Conservation (phyloP, 2,113 vertebrate species). For the Pagrus major region DNA sequence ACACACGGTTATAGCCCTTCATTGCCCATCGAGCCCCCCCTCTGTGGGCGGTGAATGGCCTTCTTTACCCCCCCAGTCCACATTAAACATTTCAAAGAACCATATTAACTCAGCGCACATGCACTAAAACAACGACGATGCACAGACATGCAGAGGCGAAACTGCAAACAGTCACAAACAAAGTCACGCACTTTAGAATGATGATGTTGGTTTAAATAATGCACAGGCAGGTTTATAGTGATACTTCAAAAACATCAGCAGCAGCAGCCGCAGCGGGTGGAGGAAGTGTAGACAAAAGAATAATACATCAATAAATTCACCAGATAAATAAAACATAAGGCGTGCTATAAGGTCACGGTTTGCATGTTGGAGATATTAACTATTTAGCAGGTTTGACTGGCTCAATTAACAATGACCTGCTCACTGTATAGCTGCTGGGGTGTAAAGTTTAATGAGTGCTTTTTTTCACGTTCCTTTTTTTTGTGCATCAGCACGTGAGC, state of each 20-base stretch:
- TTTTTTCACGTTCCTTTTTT: too few species aligned
- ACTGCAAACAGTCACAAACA: not conserved
- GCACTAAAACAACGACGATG: not conserved
- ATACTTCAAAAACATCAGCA: slow-evolving; percentile 25
- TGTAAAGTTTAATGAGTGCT: slow-evolving; percentile 30
- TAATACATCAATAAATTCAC: slow-evolving; percentile 48
- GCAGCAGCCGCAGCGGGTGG: not conserved
- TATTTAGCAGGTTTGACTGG: slow-evolving; percentile 63
- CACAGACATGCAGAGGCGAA: not conserved
- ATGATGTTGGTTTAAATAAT: slow-evolving; percentile 49
- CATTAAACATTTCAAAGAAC: slow-evolving; percentile 57
- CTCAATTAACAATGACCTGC: slow-evolving; percentile 30
- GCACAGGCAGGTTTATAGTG: slow-evolving; percentile 9
- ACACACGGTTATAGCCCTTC: slow-evolving; percentile 47
- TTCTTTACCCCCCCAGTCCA: slow-evolving; percentile 20
- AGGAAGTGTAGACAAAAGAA: slow-evolving; percentile 8
- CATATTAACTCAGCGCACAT: slow-evolving; percentile 9
- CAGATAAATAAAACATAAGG: slow-evolving; percentile 65
- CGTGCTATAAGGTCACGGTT: slow-evolving; percentile 57
- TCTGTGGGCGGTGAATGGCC: slow-evolving; percentile 48
- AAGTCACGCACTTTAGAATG: slow-evolving; percentile 8
- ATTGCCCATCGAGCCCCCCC: slow-evolving; percentile 42
- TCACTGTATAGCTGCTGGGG: not conserved
- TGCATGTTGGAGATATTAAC: slow-evolving; percentile 58
- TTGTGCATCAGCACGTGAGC: not conserved